Evolutionary conservation across 2,113 vertebrate genomes (phyloP).

Genomic region (crab-eating macaque (Macaca fascicularis)): DNA sequence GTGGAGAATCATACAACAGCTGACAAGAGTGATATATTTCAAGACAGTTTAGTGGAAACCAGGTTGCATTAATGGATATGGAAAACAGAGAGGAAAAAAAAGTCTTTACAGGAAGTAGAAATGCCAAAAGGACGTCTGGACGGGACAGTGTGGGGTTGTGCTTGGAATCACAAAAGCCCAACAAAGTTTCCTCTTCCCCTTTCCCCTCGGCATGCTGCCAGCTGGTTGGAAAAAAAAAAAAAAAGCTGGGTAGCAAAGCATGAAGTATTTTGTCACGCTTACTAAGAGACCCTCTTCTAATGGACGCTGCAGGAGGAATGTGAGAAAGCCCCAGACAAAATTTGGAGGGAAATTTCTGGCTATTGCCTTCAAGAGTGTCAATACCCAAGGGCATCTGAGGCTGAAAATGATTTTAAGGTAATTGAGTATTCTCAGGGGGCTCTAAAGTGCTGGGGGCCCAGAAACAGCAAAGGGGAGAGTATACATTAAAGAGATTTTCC

Average conservation of each 20-base stretch:
- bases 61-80: background rate
- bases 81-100: background rate
- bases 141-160: background rate
- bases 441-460: background rate
- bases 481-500: background rate
- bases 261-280: background rate
- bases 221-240: too few relatives aligned
- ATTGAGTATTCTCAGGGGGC: background rate
- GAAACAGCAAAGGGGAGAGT: background rate
- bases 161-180: too few relatives aligned
- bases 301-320: background rate
- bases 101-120: background rate
- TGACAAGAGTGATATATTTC: background rate
- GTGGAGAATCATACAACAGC: background rate
- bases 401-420: background rate
- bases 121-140: background rate
- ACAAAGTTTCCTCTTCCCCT: background rate
- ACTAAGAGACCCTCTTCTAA: background rate
- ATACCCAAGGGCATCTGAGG: background rate
- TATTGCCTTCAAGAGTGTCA: background rate
- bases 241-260: background rate
- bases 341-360: background rate
- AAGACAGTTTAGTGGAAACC: background rate
- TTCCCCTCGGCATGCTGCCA: background rate
- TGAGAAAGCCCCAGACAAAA: background rate